phyloP scores from a whole-genome alignment of 2,113 vertebrate genomes.

The Numida meleagris region DNA sequence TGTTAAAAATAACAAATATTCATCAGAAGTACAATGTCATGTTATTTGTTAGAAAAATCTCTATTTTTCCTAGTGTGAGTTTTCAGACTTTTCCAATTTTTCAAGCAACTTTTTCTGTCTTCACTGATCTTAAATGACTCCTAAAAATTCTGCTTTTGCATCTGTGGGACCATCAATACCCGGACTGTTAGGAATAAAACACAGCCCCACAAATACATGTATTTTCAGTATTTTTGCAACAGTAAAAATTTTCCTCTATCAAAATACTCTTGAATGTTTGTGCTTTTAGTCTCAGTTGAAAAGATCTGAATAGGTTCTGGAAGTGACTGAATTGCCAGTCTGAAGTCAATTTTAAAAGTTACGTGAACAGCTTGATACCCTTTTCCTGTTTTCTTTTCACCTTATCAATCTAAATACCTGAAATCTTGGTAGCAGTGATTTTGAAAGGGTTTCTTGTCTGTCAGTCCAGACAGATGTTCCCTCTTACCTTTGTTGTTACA shows the following conservation, averaged over 20 bases:
- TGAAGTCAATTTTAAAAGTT: neutral
- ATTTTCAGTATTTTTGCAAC: neutral
- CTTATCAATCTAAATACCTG: neutral
- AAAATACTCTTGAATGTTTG: neutral
- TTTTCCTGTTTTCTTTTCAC: neutral
- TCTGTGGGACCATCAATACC: neutral
- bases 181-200: neutral
- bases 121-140: neutral
- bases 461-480: neutral
- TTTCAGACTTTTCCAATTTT: neutral
- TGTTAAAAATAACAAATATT: neutral
- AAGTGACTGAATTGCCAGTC: neutral
- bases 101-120: rapidly evolving
- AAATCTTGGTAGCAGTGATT: neutral
- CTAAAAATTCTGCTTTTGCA: neutral
- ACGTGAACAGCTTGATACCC: neutral
- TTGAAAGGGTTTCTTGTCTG: neutral
- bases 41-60: neutral
- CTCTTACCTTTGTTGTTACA: neutral
- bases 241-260: rapidly evolving
- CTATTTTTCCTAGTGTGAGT: neutral
- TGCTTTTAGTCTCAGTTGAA: neutral
- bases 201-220: neutral
- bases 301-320: neutral
- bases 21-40: neutral